Conservation (phyloP, 2,797 vertebrate genomes). For the Huso huso region DNA sequence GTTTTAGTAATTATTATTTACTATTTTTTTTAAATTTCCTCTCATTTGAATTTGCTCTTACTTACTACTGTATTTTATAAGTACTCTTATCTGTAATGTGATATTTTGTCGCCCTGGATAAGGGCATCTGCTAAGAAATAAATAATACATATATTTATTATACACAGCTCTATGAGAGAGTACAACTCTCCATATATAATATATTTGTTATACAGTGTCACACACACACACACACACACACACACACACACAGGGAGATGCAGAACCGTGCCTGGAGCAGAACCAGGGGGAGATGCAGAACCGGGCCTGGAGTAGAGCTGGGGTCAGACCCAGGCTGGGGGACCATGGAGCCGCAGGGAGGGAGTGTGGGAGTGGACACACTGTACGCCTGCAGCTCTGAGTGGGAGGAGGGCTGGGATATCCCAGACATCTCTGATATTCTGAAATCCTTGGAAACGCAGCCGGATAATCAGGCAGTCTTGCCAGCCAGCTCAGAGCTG, state of each 20-base stretch:
- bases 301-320: too few species aligned
- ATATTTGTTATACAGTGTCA: background rate
- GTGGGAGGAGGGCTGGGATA: constrained; percentile 53
- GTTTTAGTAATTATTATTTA: too few species aligned
- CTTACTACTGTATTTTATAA: background rate
- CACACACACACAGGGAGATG: too few species aligned
- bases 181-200: too few species aligned
- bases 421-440: constrained; percentile 66
- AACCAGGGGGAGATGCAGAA: too few species aligned
- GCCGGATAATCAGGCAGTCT: constrained; percentile 17
- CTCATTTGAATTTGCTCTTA: background rate
- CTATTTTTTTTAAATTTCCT: too few species aligned
- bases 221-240: background rate
- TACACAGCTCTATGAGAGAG: background rate
- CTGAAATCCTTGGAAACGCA: constrained; percentile 46
- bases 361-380: too few species aligned
- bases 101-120: background rate
- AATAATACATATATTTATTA: background rate
- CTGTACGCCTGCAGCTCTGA: background rate
- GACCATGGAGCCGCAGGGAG: too few species aligned
- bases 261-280: too few species aligned
- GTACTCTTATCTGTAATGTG: background rate
- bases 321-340: too few species aligned
- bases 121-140: background rate
- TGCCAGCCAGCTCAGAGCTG: background rate